These are phyloP conservation scores for Argynnis bischoffii DNA, from an alignment of 2,888 invertebrate genomes.

Conservation along the genomic window DNA sequence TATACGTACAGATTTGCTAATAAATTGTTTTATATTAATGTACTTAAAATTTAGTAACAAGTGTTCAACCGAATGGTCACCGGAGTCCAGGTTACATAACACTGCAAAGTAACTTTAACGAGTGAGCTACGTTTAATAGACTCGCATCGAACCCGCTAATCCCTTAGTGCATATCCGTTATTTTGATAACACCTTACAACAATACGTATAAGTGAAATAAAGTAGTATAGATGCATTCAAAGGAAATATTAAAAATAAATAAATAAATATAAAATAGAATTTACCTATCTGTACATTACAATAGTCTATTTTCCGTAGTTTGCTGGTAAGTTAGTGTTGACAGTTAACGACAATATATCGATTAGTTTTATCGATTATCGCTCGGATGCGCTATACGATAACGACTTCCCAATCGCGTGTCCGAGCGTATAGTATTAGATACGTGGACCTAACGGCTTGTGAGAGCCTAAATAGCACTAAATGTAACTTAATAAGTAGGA, in stretches of 20 bases:
- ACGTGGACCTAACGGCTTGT: conserved; percentile 65
- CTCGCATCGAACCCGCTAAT: conserved; percentile 25
- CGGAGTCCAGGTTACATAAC: conserved; percentile 31
- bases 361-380: conserved; percentile 28
- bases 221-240: conserved; percentile 7
- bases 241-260: background rate
- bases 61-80: background rate
- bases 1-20: too few relatives aligned
- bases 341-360: conserved; percentile 59
- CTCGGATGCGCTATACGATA: conserved; percentile 23
- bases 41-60: background rate
- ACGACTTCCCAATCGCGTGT: conserved; percentile 2
- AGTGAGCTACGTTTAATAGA: conserved; percentile 67
- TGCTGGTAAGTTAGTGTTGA: conserved; percentile 61
- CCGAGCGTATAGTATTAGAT: conserved; percentile 47
- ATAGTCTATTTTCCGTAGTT: conserved; percentile 75
- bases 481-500: conserved; percentile 46
- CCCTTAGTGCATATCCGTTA: background rate
- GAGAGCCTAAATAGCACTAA: conserved; percentile 62
- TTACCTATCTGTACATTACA: conserved; percentile 37
- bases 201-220: background rate
- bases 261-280: background rate
- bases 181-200: conserved; percentile 2
- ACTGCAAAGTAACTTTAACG: conserved; percentile 52
- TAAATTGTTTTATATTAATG: background rate